Base-by-base conservation (phyloP, 1,140 invertebrate genomes). In the Uloborus diversus region DNA sequence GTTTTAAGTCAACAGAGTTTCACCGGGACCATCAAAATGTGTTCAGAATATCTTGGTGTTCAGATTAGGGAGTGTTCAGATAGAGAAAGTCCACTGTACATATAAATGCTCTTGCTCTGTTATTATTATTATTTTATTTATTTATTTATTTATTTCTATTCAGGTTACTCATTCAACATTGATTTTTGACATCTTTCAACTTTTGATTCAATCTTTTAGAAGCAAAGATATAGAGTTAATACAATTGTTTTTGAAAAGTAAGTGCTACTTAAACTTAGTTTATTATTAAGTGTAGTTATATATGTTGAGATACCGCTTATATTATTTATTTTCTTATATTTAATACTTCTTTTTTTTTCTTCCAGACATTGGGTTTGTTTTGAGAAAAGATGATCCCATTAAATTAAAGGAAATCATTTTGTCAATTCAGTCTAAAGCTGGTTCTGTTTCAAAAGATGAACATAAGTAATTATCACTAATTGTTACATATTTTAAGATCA, bases 211-310 rank as follows among this genome's bases (percentile, higher is more conserved):
- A 4, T 90, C 88, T 28, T 92, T 94, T 70, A 42, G 88, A 3
- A 93, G 95, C 85, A 96, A 96, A 86, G 91, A 93, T 81, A 91
- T 98, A 11, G 95, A 97, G 84, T 90, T 97, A 47, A 92, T 97
- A 83, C 86, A 97, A 11, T 86, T 93, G 0, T 87, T 96, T 17
- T 87, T 98, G 30, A 92, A 91, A 85, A 92, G 90, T 89, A 84
- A 86, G 85, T 84, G 9, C 17, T 20, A 61, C 32, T 51, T 42
- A n/a, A 9, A 42, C 17, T 53, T 53, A 1, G 3, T n/a, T n/a
- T n/a, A 42, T 42, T 14, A 42, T 14, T 14, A 5, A 7, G 37
- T 42, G 14, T 42, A 42, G 5, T 7, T 42, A 14, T 42, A 42
- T 42, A 14, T 14, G 17, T 42, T 42, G 9, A 42, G 9, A 42